Evolutionary conservation across 2,113 vertebrate species (phyloP).

Genomic region (Syrmaticus mikado): DNA sequence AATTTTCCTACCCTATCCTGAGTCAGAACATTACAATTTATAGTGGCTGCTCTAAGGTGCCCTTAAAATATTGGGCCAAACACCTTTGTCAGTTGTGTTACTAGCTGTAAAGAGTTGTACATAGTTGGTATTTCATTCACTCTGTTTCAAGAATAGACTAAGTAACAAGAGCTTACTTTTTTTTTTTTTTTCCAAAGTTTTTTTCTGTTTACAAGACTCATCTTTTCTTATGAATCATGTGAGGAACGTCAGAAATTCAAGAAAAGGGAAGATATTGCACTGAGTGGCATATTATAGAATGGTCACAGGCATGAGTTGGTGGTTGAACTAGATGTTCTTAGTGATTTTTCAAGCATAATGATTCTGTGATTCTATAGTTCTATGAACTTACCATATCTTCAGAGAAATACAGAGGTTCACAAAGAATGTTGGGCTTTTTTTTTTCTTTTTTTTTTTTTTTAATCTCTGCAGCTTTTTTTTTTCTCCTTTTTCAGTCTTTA

Average conservation of each 20-base stretch:
- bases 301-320: no score
- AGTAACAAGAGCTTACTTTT: not conserved
- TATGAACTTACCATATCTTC: not conserved
- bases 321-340: no score
- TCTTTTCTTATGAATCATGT: not conserved
- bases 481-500: not conserved
- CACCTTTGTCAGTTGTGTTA: not conserved
- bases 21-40: not conserved
- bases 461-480: not conserved
- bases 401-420: not conserved
- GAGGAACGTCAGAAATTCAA: not conserved
- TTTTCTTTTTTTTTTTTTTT: not conserved
- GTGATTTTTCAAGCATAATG: no score
- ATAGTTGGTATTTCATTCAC: not conserved
- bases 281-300: no score
- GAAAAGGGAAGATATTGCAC: no score
- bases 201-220: not conserved
- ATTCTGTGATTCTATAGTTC: no score
- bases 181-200: not conserved
- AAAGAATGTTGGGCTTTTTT: not conserved
- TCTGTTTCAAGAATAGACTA: not conserved
- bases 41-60: not conserved
- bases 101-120: not conserved
- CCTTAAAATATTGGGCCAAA: not conserved
- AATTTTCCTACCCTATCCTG: not conserved